Percentiles rank a stretch among this genome's conserved stretches.
phyloP scores from a whole-genome alignment of 2,888 invertebrate species.

The Yponomeuta cagnagella region DNA sequence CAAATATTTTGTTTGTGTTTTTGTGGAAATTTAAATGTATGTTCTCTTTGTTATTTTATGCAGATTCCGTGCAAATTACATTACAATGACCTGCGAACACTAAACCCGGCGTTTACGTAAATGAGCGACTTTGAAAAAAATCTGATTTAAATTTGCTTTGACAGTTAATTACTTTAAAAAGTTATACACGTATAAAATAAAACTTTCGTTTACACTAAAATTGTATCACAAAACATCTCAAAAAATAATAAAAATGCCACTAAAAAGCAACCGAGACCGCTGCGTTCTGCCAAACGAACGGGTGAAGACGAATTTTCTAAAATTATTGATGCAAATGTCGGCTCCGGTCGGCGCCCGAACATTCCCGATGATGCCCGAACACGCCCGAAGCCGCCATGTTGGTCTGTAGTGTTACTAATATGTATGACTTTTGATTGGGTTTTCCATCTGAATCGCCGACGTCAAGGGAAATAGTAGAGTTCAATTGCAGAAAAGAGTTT shows the following conservation, averaged over 20 bases:
- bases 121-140: too few species aligned
- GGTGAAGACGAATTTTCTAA: conserved; percentile 13
- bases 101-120: too few species aligned
- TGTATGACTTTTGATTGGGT: not conserved
- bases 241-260: conserved; percentile 1
- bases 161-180: too few species aligned
- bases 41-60: too few species aligned
- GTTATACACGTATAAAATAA: not conserved
- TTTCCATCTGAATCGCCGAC: not conserved
- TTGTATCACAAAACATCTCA: too few species aligned
- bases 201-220: not conserved
- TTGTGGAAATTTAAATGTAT: too few species aligned
- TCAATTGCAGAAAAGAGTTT: not conserved
- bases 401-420: not conserved
- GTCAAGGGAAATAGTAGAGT: not conserved
- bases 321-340: conserved; percentile 15
- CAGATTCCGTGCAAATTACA: too few species aligned
- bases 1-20: too few species aligned
- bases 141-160: too few species aligned
- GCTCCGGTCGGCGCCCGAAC: not conserved
- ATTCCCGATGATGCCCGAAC: not conserved
- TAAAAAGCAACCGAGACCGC: conserved; percentile 4
- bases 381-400: conserved; percentile 1
- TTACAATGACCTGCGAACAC: too few species aligned
- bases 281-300: conserved; percentile 1